phyloP scores from a whole-genome alignment of 2,888 invertebrate genomes.

The Caradrina kadenii region DNA sequence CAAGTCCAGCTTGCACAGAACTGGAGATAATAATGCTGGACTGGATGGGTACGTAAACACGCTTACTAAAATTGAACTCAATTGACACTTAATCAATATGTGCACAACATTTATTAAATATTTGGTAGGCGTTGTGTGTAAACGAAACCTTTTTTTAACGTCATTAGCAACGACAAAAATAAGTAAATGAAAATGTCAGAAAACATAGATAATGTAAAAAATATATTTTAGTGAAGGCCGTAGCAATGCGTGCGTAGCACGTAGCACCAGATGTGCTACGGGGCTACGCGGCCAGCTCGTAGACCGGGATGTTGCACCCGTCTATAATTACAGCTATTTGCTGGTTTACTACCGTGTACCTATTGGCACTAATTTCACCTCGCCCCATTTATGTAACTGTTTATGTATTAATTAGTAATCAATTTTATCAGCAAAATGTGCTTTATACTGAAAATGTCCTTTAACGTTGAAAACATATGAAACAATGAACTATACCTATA shows the following conservation, averaged over 20 bases:
- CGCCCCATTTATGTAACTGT: too few relatives aligned
- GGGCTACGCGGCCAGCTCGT: not conserved
- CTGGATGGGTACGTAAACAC: constrained; percentile 94
- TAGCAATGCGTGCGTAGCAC: constrained; percentile 22
- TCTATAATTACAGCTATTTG: not conserved
- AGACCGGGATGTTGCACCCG: not conserved
- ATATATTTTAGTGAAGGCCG: not conserved
- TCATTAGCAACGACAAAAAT: not conserved
- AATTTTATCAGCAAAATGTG: too few relatives aligned
- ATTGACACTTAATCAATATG: too few relatives aligned
- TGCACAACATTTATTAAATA: not conserved
- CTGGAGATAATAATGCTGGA: constrained; percentile 98
- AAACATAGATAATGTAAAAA: not conserved
- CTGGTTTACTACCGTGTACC: not conserved
- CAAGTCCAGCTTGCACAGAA: constrained; percentile 99
- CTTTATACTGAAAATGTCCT: not conserved
- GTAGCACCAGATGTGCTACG: constrained; percentile 4
- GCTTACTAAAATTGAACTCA: too few relatives aligned
- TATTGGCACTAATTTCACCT: too few relatives aligned
- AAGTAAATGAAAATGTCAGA: not conserved
- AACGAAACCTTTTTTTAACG: not conserved
- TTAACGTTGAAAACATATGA: not conserved
- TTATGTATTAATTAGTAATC: too few relatives aligned
- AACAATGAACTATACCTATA: not conserved
- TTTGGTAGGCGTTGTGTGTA: not conserved